Evolutionary conservation across 2,888 invertebrate genomes (phyloP).

Genomic region (Mamestra brassicae): DNA sequence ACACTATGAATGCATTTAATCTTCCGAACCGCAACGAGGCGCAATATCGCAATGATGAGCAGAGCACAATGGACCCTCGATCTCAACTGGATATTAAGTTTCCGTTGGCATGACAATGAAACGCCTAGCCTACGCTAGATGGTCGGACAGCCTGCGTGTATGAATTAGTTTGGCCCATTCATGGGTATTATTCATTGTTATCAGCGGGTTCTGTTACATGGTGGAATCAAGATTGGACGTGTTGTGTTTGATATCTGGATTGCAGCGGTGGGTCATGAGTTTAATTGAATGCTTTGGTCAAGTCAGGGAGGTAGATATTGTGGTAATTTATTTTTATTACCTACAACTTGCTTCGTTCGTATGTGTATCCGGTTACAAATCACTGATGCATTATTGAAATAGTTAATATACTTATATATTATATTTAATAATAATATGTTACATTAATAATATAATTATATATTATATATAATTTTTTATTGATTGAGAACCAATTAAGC

Average conservation of each 20-base stretch:
- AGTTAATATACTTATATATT: too few relatives aligned
- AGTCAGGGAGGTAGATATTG: too few relatives aligned
- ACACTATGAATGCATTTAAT: slow-evolving; percentile 76
- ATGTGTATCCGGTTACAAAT: too few relatives aligned
- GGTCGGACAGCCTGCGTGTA: slow-evolving; percentile 31
- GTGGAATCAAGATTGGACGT: slow-evolving; percentile 43
- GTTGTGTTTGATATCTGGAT: slow-evolving; percentile 8
- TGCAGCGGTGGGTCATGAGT: not conserved
- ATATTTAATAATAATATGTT: too few relatives aligned
- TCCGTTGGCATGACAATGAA: slow-evolving; percentile 81
- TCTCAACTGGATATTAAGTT: slow-evolving; percentile 85
- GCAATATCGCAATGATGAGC: slow-evolving; percentile 68
- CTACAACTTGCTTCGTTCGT: too few relatives aligned
- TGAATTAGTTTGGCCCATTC: slow-evolving; percentile 63
- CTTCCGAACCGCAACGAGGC: slow-evolving; percentile 63
- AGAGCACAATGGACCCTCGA: slow-evolving; percentile 76
- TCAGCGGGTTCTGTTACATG: slow-evolving; percentile 20
- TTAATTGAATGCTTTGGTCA: too few relatives aligned
- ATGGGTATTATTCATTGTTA: slow-evolving; percentile 56
- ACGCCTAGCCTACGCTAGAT: slow-evolving; percentile 63
- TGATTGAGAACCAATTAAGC: too few relatives aligned
- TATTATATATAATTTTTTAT: too few relatives aligned
- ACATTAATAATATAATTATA: too few relatives aligned
- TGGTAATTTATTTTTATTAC: too few relatives aligned
- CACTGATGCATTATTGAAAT: too few relatives aligned